Evolutionary conservation across 2,113 vertebrate species (phyloP), one percentile per base, ranked within the genome.

Genomic region (Lagopus leucura): DNA sequence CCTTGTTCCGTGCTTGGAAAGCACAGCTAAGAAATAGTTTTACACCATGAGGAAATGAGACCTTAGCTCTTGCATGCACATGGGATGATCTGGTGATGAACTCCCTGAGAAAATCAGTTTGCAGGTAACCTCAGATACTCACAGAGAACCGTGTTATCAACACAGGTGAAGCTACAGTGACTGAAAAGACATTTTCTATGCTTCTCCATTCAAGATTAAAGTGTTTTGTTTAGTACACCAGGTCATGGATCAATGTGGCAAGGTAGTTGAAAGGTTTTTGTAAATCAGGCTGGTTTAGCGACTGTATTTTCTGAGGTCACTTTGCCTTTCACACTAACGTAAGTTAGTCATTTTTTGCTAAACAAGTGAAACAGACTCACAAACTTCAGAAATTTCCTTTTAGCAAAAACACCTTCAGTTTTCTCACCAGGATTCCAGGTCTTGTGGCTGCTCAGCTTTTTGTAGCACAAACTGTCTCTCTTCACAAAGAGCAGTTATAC

Each of bases 351-450:
- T 91, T 91, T 66, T 71, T 48, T 19, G 8, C 61, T 71, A 66
- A 71, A 65, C 28, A 7, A 80, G 36, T 27, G 13, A 28, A 78
- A 8, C 11, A 79, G 45, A 67, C 79, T 79, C 79, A 30, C 58
- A 74, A 50, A 40, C 42, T 75, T 45, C 45, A 91, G 72, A 90
- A 78, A 88, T 84, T 64, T 79, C 50, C 61, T 80, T 89, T 79
- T 83, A 72, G 93, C 63, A 87, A 58, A 91, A 79, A 65, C 93
- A 61, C 36, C 69, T 88, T 85, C 96, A 74, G 80, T 95, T 93
- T 97, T 88, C 75, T 90, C 54, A 64, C 54, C 70, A 77, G 50
- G 69, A 67, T 54, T 69, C 30, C 0, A 3, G 11, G 57, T 38
- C 63, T 82, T 82, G 55, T 63, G 63, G 43, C 71, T 79, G 36